Conservation (phyloP, 30 jellyfish, hydroid and myxozoan species). For the Cassiopea xamachana region DNA sequence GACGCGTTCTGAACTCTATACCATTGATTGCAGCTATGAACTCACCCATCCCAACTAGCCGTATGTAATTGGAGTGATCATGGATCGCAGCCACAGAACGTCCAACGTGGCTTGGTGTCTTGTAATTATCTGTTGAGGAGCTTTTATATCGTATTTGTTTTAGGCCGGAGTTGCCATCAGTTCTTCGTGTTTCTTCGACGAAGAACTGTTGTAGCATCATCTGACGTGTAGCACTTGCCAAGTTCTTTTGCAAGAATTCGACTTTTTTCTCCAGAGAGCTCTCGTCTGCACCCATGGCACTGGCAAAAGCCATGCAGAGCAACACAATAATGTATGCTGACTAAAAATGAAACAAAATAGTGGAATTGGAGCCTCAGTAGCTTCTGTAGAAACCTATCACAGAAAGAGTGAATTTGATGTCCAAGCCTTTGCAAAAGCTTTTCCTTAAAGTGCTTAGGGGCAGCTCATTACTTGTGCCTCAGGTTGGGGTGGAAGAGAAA, state of each 20-base stretch:
- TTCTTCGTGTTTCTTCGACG: conserved; percentile 71
- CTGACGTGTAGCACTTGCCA: conserved; percentile 65
- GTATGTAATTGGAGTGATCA: conserved; percentile 71
- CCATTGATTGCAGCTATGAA: conserved; percentile 80
- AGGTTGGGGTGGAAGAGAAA: no score
- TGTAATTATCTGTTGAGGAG: conserved; percentile 44
- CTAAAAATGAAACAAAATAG: not conserved
- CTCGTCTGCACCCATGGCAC: not conserved
- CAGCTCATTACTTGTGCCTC: no score
- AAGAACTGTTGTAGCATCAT: conserved; percentile 89
- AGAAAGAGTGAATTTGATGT: no score
- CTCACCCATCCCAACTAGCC: conserved; percentile 86
- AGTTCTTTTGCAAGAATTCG: conserved; percentile 15
- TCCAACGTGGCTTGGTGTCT: conserved; percentile 64
- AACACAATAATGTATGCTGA: not conserved
- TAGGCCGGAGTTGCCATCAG: conserved; percentile 80
- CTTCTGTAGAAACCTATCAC: not conserved
- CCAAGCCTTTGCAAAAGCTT: no score
- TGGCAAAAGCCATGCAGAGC: not conserved
- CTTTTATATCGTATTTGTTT: conserved; percentile 36
- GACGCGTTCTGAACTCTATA: conserved; percentile 86
- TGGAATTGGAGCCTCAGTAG: not conserved
- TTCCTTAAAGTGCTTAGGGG: no score
- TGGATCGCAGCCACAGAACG: conserved; percentile 69
- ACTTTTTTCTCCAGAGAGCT: conserved; percentile 1